phyloP scores from a whole-genome alignment of 2,888 invertebrate genomes.

The Mesorhabditis sp. region DNA sequence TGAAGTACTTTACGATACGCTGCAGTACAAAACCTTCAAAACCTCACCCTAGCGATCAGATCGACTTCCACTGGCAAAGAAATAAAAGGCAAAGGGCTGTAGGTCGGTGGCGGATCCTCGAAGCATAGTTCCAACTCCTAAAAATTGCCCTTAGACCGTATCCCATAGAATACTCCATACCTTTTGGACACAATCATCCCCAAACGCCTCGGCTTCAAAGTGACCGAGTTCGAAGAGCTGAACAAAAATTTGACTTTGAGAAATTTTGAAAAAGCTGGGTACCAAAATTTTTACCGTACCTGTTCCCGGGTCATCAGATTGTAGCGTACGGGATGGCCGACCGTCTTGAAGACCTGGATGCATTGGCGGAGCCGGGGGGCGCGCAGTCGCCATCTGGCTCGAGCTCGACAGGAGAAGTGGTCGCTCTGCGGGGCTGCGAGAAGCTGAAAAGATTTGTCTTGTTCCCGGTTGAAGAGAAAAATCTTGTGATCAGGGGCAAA shows the following conservation, averaged over 20 bases:
- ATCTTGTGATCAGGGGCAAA: too few species aligned
- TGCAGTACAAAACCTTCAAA: slow-evolving; percentile 4
- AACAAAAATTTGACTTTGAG: background rate
- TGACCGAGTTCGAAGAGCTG: background rate
- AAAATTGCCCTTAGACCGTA: background rate
- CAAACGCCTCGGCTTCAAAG: background rate
- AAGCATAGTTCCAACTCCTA: background rate
- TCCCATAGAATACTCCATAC: too few species aligned
- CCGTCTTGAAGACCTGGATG: slow-evolving; percentile 25
- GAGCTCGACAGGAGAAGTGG: background rate
- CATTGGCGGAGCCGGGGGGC: background rate
- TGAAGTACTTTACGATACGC: too few species aligned
- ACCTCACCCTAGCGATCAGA: slow-evolving; percentile 29
- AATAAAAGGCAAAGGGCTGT: slow-evolving; percentile 22
- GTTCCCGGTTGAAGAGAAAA: too few species aligned
- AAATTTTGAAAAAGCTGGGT: background rate
- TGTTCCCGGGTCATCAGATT: slow-evolving; percentile 33
- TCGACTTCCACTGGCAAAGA: slow-evolving; percentile 37
- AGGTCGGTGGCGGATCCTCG: background rate
- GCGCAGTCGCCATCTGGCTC: background rate
- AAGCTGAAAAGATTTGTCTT: too few species aligned
- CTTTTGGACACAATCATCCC: too few species aligned
- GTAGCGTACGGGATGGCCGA: slow-evolving; percentile 32
- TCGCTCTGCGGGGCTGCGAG: background rate
- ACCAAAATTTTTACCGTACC: slow-evolving; percentile 10